Evolutionary conservation across 2,797 vertebrate genomes (phyloP).

Genomic region (Xenops minutus): DNA sequence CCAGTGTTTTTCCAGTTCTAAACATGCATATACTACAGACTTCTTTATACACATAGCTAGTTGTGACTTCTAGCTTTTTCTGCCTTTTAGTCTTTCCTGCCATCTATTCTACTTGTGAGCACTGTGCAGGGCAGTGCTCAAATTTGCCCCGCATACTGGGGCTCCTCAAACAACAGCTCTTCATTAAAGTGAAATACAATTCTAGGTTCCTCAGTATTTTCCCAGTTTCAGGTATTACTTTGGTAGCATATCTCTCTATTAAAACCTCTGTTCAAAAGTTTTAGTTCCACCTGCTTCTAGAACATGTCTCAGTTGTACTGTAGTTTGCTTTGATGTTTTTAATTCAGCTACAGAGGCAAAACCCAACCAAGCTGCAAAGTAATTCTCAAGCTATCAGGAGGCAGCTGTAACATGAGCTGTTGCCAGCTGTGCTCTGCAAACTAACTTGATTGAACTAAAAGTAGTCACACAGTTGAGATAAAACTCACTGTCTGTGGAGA

Average conservation of each 20-base stretch:
- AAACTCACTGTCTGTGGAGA: not conserved
- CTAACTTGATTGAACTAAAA: not conserved
- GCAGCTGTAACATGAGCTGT: not conserved
- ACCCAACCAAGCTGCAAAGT: not conserved
- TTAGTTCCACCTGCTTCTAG: not conserved
- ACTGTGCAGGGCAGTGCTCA: not conserved
- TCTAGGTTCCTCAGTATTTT: not conserved
- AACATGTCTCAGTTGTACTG: not conserved
- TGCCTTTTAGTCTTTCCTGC: not conserved
- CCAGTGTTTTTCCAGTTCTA: not conserved
- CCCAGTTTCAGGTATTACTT: not conserved
- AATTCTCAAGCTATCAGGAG: not conserved
- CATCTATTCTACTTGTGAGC: not conserved
- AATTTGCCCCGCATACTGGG: not conserved
- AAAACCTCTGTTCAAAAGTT: not conserved
- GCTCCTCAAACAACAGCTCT: not conserved
- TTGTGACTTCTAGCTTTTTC: not conserved
- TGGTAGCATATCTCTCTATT: not conserved
- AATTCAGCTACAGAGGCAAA: not conserved
- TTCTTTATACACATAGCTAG: not conserved
- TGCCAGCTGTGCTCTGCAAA: not conserved
- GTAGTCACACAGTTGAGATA: not conserved
- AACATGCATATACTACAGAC: not conserved
- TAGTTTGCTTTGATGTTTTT: not conserved
- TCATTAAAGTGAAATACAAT: not conserved